These are phyloP conservation scores for Drosophila ananassae DNA, from an alignment of 1,140 invertebrate species.

Conservation along the genomic window DNA sequence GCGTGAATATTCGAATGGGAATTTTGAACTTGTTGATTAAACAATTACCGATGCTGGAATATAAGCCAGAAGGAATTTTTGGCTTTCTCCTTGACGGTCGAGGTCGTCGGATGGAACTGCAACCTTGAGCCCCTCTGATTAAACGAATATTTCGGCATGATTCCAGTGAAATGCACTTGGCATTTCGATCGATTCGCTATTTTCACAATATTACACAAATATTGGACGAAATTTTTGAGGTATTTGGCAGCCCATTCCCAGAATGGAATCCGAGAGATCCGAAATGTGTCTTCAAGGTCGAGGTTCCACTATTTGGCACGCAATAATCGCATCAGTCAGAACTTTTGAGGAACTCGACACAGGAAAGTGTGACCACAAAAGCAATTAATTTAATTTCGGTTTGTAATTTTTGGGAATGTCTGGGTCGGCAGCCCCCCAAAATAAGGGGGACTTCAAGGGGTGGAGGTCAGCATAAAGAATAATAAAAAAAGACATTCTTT, in stretches of 20 bases:
- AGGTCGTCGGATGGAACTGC: slow-evolving; percentile 14
- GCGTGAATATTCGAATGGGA: slow-evolving; percentile 16
- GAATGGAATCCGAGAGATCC: slow-evolving; percentile 7
- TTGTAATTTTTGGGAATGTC: slow-evolving; percentile 36
- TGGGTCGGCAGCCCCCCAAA: slow-evolving; percentile 39
- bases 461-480: slow-evolving; percentile 38
- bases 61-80: slow-evolving; percentile 19
- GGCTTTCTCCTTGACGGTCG: slow-evolving; percentile 14
- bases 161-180: slow-evolving; percentile 24
- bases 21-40: slow-evolving; percentile 38
- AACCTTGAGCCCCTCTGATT: slow-evolving; percentile 26
- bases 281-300: slow-evolving; percentile 57
- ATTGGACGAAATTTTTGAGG: slow-evolving; percentile 44
- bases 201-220: slow-evolving; percentile 40
- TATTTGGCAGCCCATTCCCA: slow-evolving; percentile 28
- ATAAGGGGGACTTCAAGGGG: background rate
- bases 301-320: slow-evolving; percentile 52
- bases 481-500: slow-evolving; percentile 56
- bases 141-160: slow-evolving; percentile 21
- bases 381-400: slow-evolving; percentile 72
- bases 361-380: slow-evolving; percentile 66
- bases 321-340: slow-evolving; percentile 55
- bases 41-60: slow-evolving; percentile 17
- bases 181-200: background rate
- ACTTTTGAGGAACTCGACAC: slow-evolving; percentile 36